Percentiles rank a stretch among this genome's conserved stretches.
These are phyloP conservation scores for Buphagus erythrorhynchus DNA, from an alignment of 2,797 vertebrate species.

Conservation along the genomic window DNA sequence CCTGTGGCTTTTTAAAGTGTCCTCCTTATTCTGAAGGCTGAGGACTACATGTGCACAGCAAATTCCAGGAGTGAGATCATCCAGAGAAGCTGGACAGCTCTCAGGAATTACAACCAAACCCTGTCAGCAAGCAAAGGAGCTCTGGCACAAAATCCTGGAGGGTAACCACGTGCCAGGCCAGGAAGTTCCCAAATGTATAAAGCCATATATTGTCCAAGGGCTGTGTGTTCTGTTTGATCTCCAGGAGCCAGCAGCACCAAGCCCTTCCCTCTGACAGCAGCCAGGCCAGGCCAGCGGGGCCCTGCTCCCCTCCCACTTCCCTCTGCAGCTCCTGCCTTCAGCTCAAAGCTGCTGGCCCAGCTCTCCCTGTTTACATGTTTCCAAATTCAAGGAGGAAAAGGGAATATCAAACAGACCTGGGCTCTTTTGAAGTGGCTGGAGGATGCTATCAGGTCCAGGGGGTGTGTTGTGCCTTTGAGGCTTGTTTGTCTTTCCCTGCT, in stretches of 20 bases:
- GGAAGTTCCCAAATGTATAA: not conserved
- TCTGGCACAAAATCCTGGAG: not conserved
- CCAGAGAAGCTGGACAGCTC: not conserved
- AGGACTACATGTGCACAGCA: not conserved
- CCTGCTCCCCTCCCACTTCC: not conserved
- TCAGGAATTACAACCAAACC: not conserved
- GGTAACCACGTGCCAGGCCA: not conserved
- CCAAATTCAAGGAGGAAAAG: slow-evolving; percentile 63
- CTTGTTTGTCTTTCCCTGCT: slow-evolving; percentile 45
- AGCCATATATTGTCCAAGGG: not conserved
- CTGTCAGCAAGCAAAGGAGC: not conserved
- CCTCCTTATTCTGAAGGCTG: not conserved
- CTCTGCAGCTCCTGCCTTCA: not conserved
- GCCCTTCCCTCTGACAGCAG: not conserved
- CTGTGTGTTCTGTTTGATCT: slow-evolving; percentile 16
- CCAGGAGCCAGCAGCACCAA: not conserved
- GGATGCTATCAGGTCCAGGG: slow-evolving; percentile 33
- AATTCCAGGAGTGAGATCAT: not conserved
- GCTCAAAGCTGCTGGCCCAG: slow-evolving; percentile 36
- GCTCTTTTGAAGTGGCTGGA: slow-evolving; percentile 60
- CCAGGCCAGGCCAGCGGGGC: slow-evolving; percentile 46
- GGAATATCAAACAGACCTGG: slow-evolving; percentile 64
- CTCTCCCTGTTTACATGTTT: slow-evolving; percentile 44
- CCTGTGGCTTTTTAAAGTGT: not conserved
- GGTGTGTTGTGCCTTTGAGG: slow-evolving; percentile 42